These are phyloP conservation scores for Bellardia pandia DNA, from an alignment of 2,888 invertebrate genomes.

Conservation along the genomic window DNA sequence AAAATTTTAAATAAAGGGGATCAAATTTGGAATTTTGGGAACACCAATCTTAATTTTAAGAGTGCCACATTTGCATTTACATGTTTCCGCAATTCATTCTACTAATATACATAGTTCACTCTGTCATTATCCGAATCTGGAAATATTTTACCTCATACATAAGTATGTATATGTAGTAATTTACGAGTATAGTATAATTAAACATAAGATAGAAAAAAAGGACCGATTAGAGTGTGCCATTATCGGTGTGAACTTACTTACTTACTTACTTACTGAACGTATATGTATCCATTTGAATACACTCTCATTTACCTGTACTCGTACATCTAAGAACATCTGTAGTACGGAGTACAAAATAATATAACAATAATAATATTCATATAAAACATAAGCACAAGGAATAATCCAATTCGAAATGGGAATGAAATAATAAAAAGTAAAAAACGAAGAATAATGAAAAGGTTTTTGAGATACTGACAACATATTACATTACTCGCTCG, in stretches of 20 bases:
- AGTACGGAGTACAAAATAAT: conserved; percentile 36
- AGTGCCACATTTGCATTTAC: too few species aligned
- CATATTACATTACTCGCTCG: conserved; percentile 84
- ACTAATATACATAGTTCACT: too few species aligned
- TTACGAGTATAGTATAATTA: too few species aligned
- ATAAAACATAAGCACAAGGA: conserved; percentile 41
- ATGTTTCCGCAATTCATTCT: too few species aligned
- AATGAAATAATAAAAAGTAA: neutral
- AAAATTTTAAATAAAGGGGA: too few species aligned
- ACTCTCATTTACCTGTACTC: neutral
- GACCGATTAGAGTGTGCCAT: neutral
- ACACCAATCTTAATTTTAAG: too few species aligned
- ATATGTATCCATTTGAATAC: neutral
- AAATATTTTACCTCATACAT: too few species aligned
- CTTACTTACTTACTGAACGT: neutral
- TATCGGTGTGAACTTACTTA: neutral
- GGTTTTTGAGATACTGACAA: conserved; percentile 76
- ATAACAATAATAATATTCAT: conserved; percentile 22
- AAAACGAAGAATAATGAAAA: conserved; percentile 62
- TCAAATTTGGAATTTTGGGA: too few species aligned
- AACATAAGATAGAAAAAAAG: neutral
- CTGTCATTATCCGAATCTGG: too few species aligned
- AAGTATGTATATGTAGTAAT: too few species aligned
- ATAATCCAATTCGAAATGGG: conserved; percentile 79
- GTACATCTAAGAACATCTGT: conserved; percentile 33